Evolutionary conservation across 2,797 vertebrate species (phyloP).

Genomic region (Pithecia hirsuta): DNA sequence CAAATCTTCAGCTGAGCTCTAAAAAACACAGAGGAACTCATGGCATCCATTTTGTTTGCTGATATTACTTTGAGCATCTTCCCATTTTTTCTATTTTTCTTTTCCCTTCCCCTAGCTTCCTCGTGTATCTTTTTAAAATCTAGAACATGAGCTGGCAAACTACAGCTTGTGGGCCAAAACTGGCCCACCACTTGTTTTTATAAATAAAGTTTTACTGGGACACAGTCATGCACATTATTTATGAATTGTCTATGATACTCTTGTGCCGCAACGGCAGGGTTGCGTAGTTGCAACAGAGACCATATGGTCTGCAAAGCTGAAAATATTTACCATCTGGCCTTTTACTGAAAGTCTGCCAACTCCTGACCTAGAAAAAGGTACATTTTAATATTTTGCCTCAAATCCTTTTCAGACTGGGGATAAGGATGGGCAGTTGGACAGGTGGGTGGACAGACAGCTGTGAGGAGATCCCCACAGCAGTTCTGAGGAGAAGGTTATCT

Average conservation of each 20-base stretch:
- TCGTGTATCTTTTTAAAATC: background rate
- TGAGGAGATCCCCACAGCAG: too few species aligned
- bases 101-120: background rate
- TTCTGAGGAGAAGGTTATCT: background rate
- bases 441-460: background rate
- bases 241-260: rapidly evolving
- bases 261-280: background rate
- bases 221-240: background rate
- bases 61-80: background rate
- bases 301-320: background rate
- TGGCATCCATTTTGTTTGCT: background rate
- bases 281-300: background rate
- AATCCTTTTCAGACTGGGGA: background rate
- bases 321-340: background rate
- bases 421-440: background rate
- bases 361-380: background rate
- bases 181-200: background rate
- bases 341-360: background rate
- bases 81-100: background rate
- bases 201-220: background rate
- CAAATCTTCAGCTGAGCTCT: background rate
- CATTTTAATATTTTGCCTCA: background rate
- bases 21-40: background rate
- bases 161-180: background rate
- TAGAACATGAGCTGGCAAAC: background rate